Evolutionary conservation across 1,140 invertebrate genomes (phyloP), one percentile per base, ranked within the genome.

Genomic region (Antheraea pernyi): DNA sequence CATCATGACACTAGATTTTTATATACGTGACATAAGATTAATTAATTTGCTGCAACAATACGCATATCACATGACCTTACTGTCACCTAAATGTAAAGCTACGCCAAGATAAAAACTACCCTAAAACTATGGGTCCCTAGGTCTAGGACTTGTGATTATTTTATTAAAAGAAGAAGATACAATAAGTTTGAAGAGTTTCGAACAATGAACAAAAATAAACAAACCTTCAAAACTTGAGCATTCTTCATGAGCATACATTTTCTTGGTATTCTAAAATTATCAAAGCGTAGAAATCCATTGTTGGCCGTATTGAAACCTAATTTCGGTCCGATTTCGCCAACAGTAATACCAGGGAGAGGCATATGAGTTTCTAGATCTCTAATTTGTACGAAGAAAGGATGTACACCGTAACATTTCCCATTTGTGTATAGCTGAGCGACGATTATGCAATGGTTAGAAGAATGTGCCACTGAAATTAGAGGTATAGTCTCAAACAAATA

Each of bases 211-310:
- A 30, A 2, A 30, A 30, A 53, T 16, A 16, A 16, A 13, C 30
- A 19, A 84, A 95, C 94, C 84, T 93, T 86, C 39, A 95, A 89
- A 77, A 97, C 97, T 94, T 98, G 94, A 67, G 96, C 95, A 92
- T 98, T 97, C 93, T 97, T 98, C 98, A 98, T 98, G 5, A 99
- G 83, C 97, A 99, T 97, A 71, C 97, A 93, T n/a, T 94, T 94
- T 53, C 97, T 91, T 0, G 98, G 98, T 84, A 99, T 97, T 74
- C 97, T 93, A 16, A 97, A 95, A 78, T 97, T 94, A 13, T 97
- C 93, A 65, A 98, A 96, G 1, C 95, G 95, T 11, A 98, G 92
- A 84, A 96, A 99, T 0, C 98, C 98, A 93, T 99, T 98, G 82
- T 99, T 98, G 7, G 96, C 96, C 0, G 93, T 94, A 80, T 97